Evolutionary conservation across 2,797 vertebrate genomes (phyloP).

Genomic region (Margarornis squamiger): DNA sequence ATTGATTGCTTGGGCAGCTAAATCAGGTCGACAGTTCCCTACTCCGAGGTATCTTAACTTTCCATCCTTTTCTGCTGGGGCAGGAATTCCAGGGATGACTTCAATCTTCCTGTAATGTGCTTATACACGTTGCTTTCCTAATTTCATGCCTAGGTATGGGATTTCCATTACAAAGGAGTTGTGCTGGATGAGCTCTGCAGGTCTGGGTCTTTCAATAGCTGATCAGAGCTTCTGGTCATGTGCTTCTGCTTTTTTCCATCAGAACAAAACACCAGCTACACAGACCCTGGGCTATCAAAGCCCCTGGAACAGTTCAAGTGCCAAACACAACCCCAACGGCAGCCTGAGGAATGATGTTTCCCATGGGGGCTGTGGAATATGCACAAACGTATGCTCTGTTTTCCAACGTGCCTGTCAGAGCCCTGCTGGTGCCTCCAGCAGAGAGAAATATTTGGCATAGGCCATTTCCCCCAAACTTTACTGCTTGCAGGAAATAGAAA

Average conservation of each 20-base stretch:
- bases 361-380: conserved; percentile 46
- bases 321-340: conserved; percentile 33
- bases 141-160: conserved; percentile 28
- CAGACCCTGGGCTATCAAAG: conserved; percentile 42
- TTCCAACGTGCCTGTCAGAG: conserved; percentile 37
- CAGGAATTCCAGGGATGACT: background rate
- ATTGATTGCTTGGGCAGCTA: conserved; percentile 4
- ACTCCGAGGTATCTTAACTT: background rate
- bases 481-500: background rate
- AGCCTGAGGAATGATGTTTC: conserved; percentile 46
- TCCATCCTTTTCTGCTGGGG: conserved; percentile 29
- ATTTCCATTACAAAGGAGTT: conserved; percentile 55
- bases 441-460: conserved; percentile 50
- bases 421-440: conserved; percentile 62
- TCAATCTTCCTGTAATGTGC: background rate
- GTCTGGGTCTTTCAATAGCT: conserved; percentile 34
- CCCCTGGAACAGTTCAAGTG: conserved; percentile 42
- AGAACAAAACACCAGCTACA: conserved; percentile 36
- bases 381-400: conserved; percentile 54
- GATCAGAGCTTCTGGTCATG: conserved; percentile 39
- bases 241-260: conserved; percentile 8
- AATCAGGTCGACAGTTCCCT: background rate
- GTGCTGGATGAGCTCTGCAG: conserved; percentile 5
- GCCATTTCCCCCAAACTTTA: background rate
- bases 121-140: background rate